Evolutionary conservation across 2,888 invertebrate genomes (phyloP).

Genomic region (Syrphus vitripennis): DNA sequence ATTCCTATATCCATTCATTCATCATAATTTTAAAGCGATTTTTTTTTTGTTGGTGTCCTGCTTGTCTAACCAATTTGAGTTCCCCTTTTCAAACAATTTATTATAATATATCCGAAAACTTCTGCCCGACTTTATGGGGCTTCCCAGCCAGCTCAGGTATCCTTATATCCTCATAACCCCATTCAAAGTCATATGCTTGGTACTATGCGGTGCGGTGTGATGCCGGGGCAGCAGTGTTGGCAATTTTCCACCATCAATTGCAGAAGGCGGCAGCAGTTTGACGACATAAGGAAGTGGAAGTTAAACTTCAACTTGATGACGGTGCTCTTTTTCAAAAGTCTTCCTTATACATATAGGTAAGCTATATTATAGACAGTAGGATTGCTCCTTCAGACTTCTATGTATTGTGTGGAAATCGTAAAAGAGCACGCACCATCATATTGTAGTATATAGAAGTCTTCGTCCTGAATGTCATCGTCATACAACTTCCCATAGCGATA

Average conservation of each 20-base stretch:
- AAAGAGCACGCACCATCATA: conserved; percentile 64
- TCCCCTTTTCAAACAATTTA: conserved; percentile 29
- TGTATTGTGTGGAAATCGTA: conserved; percentile 57
- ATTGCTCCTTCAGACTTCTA: background rate
- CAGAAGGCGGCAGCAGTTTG: conserved; percentile 13
- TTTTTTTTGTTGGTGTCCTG: background rate
- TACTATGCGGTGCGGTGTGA: no score
- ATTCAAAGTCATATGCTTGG: conserved; percentile 48
- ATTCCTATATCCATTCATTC: background rate
- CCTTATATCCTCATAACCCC: conserved; percentile 35
- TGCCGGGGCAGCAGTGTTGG: no score
- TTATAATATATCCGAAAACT: conserved; percentile 19
- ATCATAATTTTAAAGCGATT: background rate
- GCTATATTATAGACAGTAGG: background rate
- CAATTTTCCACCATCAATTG: conserved; percentile 44
- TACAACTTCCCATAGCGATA: conserved; percentile 57
- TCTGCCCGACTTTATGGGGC: conserved; percentile 35
- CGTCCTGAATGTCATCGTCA: conserved; percentile 14
- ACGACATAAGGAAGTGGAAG: conserved; percentile 56
- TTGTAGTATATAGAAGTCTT: background rate
- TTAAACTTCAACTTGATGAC: conserved; percentile 66
- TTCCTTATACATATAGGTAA: no score
- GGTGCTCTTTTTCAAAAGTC: conserved; percentile 30
- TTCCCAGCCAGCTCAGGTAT: conserved; percentile 50
- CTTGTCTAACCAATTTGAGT: conserved; percentile 8